Base-by-base conservation (phyloP, 2,888 invertebrate genomes). In the Pterostichus madidus region DNA sequence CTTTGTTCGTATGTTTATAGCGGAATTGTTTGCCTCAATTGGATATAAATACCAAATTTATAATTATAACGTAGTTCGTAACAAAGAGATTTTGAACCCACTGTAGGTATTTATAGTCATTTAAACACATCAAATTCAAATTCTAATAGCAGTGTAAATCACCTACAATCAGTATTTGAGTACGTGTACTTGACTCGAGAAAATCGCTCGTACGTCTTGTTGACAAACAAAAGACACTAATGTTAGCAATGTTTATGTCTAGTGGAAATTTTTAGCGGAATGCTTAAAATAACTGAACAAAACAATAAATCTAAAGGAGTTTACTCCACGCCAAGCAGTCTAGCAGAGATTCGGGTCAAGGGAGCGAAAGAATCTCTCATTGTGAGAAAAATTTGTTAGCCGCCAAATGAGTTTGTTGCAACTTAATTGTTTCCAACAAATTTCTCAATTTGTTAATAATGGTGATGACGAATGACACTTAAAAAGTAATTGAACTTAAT, bases 261-360 rank as follows among this genome's bases (percentile, higher is more conserved):
- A 44, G 44, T 64, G 64, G 64, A 32, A 64, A 64, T 71, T 71
- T 71, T 71, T 15, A 71, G 68, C 46, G 39, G 44, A 71, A 71
- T 71, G 75, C 32, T 75, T 75, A 75, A 77, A 77, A 56, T 77
- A 77, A 77, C 56, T 44, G 39, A 44, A 44, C 11, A 64, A 49
- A 80, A 80, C 80, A 71, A 80, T 81, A 81, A 75, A 81, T 81
- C 68, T 68, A 49, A 52, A 80, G 11, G 46, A 39, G 39, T 39
- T 68, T 46, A 80, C 35, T 31, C 11, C 44, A 75, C 81, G 81
- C 81, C 81, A 81, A 10, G 81, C 75, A 75, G 81, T 81, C 81
- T 81, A 80, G 56, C 61, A 46, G 24, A 61, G 24, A 81, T 81
- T 81, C 81, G 75, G 73, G 81, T 81, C 81, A 81, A 81, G 81